Evolutionary conservation across 2,113 vertebrate genomes (phyloP), one percentile per base, ranked within the genome.

Genomic region (Athene cunicularia): DNA sequence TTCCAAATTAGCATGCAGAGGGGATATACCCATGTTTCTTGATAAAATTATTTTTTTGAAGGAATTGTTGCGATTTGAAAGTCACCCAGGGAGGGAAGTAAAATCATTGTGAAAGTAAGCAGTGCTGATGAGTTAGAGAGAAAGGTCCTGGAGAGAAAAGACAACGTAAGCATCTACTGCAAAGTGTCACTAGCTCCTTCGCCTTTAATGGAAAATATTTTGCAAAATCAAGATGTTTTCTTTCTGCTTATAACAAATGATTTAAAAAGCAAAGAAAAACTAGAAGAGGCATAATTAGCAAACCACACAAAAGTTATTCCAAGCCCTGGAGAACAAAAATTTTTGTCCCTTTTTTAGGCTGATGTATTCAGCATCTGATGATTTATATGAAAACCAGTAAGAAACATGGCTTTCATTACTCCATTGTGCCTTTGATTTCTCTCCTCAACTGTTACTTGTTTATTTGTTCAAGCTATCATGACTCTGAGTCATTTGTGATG

Each of bases 401-500:
- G 32, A 90, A 76, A 41, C 16, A 33, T 86, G 50, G 59, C 72
- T 96, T 95, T 93, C 63, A 95, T 97, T 93, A 95, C n/a, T 73
- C 43, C 39, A 30, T 37, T 12, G 33, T 56, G 90, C 32, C 70
- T 96, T 96, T 95, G 70, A 96, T 97, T 93, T 84, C 71, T 94
- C 43, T 87, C 64, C 74, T 89, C 91, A 92, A 60, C 72, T 84
- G 47, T 60, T 91, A n/a, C 5, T 74, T 90, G 72, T 96, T 97
- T 97, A 88, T 94, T 97, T 97, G 22, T 76, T 90, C 50, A 43
- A 92, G 39, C 37, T 93, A 64, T 93, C 55, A 76, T 67, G 94
- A 92, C 91, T 97, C 85, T 95, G 83, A 97, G 71, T 94, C 91
- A 95, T 33, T 89, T 90, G 30, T 33, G 76, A 80, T 77, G n/a